Evolutionary conservation across 2,113 vertebrate genomes (phyloP).

Genomic region (Thomomys bottae): DNA sequence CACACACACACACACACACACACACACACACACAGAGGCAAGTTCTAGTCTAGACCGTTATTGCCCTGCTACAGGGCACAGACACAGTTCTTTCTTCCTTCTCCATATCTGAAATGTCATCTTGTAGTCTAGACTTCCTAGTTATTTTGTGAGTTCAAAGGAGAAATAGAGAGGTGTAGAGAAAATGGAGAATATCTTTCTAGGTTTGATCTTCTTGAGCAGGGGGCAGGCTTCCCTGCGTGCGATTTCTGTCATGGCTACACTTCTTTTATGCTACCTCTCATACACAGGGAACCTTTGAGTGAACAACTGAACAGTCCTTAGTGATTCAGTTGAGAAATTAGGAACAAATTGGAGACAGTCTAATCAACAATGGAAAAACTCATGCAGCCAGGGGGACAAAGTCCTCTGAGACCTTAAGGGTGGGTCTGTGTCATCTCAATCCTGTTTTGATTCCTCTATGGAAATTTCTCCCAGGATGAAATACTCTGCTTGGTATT

Average conservation of each 20-base stretch:
- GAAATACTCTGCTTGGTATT: background rate
- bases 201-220: background rate
- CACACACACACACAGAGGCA: too few species aligned
- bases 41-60: background rate
- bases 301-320: constrained; percentile 22
- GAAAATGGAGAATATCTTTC: background rate
- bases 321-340: constrained; percentile 44
- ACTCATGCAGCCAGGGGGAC: background rate
- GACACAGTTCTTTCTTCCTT: background rate
- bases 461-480: background rate
- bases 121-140: background rate
- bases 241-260: background rate
- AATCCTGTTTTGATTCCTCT: constrained; percentile 19
- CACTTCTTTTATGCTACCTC: constrained; percentile 24
- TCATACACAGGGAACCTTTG: constrained; percentile 4
- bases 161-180: background rate
- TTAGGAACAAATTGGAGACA: constrained; percentile 1
- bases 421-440: background rate
- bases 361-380: constrained; percentile 38
- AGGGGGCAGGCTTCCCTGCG: background rate
- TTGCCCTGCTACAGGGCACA: background rate
- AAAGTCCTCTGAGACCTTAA: constrained; percentile 39
- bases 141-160: background rate
- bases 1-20: too few species aligned
- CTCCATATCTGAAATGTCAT: background rate